Percentiles rank a stretch among this genome's conserved stretches.
Evolutionary conservation across 2,113 vertebrate species (phyloP).

Genomic region (Sapajus apella): DNA sequence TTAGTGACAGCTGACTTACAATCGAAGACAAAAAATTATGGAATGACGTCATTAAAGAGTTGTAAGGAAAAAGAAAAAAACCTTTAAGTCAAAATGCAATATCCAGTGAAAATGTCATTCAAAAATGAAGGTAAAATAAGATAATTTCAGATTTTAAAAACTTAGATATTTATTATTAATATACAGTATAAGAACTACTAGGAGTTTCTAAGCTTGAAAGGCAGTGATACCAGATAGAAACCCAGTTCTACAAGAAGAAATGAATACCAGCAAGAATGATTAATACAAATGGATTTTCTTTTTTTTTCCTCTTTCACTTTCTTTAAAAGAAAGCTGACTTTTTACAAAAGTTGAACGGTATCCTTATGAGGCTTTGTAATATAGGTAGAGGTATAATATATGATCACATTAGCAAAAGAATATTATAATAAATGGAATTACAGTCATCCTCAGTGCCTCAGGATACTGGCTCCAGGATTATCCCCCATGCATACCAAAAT

Average conservation of each 20-base stretch:
- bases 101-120: neutral
- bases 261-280: neutral
- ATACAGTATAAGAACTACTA: neutral
- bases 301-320: neutral
- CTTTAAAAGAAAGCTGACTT: neutral
- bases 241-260: neutral
- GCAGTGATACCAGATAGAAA: neutral
- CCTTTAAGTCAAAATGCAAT: neutral
- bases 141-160: neutral
- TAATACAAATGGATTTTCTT: neutral
- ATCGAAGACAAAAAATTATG: neutral
- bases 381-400: neutral
- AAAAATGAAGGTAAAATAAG: neutral
- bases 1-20: neutral
- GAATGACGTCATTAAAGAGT: neutral
- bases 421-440: neutral
- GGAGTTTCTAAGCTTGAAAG: neutral
- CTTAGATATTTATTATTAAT: neutral
- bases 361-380: neutral
- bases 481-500: neutral
- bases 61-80: neutral
- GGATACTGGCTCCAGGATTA: neutral
- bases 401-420: neutral
- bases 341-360: neutral
- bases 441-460: neutral